Conservation (phyloP, 1,140 invertebrate genomes). For the Riptortus pedestris region DNA sequence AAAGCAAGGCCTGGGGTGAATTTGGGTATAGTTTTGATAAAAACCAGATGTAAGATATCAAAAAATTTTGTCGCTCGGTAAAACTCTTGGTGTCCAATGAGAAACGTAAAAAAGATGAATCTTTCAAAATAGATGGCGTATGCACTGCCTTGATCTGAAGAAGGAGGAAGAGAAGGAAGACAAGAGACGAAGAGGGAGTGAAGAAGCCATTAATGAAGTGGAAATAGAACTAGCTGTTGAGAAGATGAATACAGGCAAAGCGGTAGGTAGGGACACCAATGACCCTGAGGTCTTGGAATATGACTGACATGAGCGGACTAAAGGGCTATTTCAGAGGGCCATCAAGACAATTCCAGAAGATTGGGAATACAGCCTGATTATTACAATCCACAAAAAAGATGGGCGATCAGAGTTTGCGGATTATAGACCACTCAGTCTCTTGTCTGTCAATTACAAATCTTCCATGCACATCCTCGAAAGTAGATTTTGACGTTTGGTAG, state of each 20-base stretch:
- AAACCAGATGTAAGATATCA: too few species aligned
- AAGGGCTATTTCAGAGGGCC: not conserved
- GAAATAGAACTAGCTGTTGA: too few species aligned
- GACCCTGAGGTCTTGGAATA: not conserved
- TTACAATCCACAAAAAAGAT: not conserved
- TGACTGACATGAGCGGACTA: not conserved
- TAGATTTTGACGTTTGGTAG: not conserved
- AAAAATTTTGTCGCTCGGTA: too few species aligned
- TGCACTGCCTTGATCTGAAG: too few species aligned
- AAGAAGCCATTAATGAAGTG: too few species aligned
- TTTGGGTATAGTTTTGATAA: too few species aligned
- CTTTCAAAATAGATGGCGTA: too few species aligned
- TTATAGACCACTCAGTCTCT: not conserved
- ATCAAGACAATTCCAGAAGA: not conserved
- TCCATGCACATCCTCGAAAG: not conserved
- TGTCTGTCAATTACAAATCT: not conserved
- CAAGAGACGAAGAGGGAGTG: too few species aligned
- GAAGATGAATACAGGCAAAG: not conserved
- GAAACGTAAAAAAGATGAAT: too few species aligned
- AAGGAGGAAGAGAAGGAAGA: too few species aligned
- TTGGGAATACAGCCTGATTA: not conserved
- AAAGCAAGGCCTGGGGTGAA: too few species aligned
- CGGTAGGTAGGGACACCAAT: not conserved
- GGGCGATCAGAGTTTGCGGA: not conserved
- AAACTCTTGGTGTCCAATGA: too few species aligned